Percentiles rank a stretch among this genome's conserved stretches.
phyloP scores from a whole-genome alignment of 2,113 vertebrate genomes.

The Onychorhynchus coronatus region DNA sequence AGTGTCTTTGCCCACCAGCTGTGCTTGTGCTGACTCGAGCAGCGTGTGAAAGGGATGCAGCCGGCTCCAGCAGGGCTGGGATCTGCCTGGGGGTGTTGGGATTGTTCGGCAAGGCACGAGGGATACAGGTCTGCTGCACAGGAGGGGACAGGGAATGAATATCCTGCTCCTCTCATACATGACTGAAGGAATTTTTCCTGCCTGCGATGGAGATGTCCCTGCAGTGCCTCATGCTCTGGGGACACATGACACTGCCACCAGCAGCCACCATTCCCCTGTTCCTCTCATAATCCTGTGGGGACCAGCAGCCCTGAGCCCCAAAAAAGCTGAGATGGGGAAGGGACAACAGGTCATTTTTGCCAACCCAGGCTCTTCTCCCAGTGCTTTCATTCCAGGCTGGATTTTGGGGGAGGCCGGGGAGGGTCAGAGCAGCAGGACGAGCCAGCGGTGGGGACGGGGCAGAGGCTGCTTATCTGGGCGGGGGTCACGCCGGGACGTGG shows the following conservation, averaged over 20 bases:
- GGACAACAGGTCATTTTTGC: fast-evolving
- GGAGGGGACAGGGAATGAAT: neutral
- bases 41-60: neutral
- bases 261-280: neutral
- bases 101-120: neutral
- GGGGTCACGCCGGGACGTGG: conserved; percentile 53
- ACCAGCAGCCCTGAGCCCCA: neutral
- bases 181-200: neutral
- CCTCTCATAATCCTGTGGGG: fast-evolving
- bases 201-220: neutral
- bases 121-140: neutral
- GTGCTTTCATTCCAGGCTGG: neutral
- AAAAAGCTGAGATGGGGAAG: fast-evolving
- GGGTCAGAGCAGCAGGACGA: neutral
- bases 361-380: neutral
- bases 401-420: neutral
- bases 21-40: neutral
- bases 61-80: neutral
- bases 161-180: fast-evolving
- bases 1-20: neutral
- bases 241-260: fast-evolving
- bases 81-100: neutral
- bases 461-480: neutral
- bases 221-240: fast-evolving
- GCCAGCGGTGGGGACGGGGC: neutral